Conservation (phyloP, 1,140 invertebrate species). For the Caenorhabditis briggsae region DNA sequence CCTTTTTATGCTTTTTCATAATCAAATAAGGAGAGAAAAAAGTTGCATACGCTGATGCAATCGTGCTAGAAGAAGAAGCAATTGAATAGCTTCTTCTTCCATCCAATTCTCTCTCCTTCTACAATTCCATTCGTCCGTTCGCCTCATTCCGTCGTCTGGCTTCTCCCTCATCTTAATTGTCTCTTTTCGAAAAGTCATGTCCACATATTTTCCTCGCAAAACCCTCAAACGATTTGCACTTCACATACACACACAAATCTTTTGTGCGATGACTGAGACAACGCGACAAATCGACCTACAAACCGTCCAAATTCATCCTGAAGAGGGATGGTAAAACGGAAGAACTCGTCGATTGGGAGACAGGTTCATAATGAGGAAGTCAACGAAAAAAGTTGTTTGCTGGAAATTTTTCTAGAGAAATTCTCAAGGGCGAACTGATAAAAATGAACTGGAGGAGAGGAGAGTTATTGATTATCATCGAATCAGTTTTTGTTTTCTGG, state of each 20-base stretch:
- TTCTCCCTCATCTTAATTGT: slow-evolving; percentile 41
- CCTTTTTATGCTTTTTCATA: background rate
- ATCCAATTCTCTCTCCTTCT: background rate
- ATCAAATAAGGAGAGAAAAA: background rate
- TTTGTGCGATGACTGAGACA: slow-evolving; percentile 53
- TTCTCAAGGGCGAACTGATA: too few relatives aligned
- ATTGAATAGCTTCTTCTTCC: slow-evolving; percentile 10
- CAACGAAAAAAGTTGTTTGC: background rate
- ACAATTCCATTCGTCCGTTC: slow-evolving; percentile 22
- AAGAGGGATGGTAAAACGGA: background rate
- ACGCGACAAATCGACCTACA: slow-evolving; percentile 50
- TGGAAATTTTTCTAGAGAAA: background rate
- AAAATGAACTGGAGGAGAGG: too few relatives aligned
- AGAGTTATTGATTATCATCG: too few relatives aligned
- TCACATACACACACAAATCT: slow-evolving; percentile 53
- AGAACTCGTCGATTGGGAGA: background rate
- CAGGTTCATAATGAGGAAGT: slow-evolving; percentile 19
- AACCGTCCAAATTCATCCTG: slow-evolving; percentile 22
- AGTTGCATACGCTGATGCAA: slow-evolving; percentile 24
- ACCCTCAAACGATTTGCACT: slow-evolving; percentile 54
- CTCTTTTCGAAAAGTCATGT: slow-evolving; percentile 34
- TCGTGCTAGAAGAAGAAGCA: slow-evolving; percentile 48
- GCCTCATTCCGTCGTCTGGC: slow-evolving; percentile 13
- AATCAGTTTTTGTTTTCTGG: background rate
- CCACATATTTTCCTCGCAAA: slow-evolving; percentile 55